Conservation (phyloP, 2,797 vertebrate genomes). For the Cryptoprocta ferox region DNA sequence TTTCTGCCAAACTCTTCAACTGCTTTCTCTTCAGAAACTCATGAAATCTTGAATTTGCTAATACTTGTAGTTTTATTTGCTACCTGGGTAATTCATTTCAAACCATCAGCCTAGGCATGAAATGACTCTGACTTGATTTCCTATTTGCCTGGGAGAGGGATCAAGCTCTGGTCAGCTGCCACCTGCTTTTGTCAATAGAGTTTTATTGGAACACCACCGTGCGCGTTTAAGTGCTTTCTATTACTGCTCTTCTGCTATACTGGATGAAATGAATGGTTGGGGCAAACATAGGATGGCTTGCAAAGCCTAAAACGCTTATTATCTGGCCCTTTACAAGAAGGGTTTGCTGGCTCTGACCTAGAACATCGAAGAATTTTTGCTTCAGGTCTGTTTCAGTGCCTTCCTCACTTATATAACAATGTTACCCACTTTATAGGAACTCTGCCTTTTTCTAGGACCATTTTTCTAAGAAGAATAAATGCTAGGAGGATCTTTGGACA, state of each 20-base stretch:
- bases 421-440: slow-evolving; percentile 4
- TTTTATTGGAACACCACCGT: background rate
- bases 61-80: slow-evolving; percentile 57
- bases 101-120: slow-evolving; percentile 27
- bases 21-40: slow-evolving; percentile 67
- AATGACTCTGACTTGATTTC: slow-evolving; percentile 64
- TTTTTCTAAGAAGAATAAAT: slow-evolving; percentile 32
- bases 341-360: slow-evolving; percentile 6
- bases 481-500: background rate
- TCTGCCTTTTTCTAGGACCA: background rate
- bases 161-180: background rate
- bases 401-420: slow-evolving; percentile 18
- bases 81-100: slow-evolving; percentile 62
- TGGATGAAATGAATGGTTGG: background rate
- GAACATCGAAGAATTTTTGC: slow-evolving; percentile 39
- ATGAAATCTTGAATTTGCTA: slow-evolving; percentile 60
- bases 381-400: slow-evolving; percentile 31
- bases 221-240: background rate
- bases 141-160: background rate
- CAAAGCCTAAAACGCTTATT: background rate
- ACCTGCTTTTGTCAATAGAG: slow-evolving; percentile 37
- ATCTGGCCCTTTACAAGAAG: background rate
- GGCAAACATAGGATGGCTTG: background rate
- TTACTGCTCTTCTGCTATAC: background rate
- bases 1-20: slow-evolving; percentile 47